phyloP scores from a whole-genome alignment of 2,797 vertebrate species.

The Megalops cyprinoides region DNA sequence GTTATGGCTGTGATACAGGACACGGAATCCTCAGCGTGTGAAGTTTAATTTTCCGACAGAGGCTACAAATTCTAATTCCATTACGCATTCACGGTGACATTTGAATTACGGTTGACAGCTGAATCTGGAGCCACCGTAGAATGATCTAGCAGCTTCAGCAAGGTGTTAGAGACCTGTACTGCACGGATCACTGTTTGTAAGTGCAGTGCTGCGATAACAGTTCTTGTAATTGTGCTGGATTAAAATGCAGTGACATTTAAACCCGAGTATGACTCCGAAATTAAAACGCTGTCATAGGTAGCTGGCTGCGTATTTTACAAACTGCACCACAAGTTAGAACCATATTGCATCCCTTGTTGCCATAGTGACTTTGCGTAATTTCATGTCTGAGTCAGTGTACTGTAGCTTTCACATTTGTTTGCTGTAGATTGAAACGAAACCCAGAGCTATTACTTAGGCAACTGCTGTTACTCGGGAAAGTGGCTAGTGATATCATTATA shows the following conservation, averaged over 20 bases:
- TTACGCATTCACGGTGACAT: slow-evolving; percentile 22
- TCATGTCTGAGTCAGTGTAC: slow-evolving; percentile 2
- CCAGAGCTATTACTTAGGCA: background rate
- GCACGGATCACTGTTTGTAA: background rate
- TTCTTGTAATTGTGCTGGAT: slow-evolving; percentile 38
- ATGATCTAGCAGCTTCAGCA: slow-evolving; percentile 13
- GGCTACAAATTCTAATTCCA: background rate
- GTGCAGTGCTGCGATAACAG: background rate
- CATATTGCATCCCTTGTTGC: slow-evolving; percentile 67
- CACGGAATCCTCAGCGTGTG: slow-evolving; percentile 15
- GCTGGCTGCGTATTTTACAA: slow-evolving; percentile 15
- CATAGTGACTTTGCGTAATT: slow-evolving; percentile 58
- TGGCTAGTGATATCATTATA: slow-evolving; percentile 47
- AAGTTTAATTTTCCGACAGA: background rate
- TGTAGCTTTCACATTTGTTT: slow-evolving; percentile 5
- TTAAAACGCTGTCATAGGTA: background rate
- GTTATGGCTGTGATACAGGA: slow-evolving; percentile 49
- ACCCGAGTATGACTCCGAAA: background rate
- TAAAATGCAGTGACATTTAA: slow-evolving; percentile 21
- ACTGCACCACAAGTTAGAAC: slow-evolving; percentile 32
- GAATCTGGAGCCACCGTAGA: background rate
- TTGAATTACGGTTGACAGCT: no score
- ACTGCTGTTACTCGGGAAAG: background rate
- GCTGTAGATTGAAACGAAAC: background rate
- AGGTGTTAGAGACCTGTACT: background rate